A percentile compares a stretch with the other conserved stretches of the same genome.
phyloP scores from a whole-genome alignment of 2,113 vertebrate species.

The Xiphophorus maculatus region DNA sequence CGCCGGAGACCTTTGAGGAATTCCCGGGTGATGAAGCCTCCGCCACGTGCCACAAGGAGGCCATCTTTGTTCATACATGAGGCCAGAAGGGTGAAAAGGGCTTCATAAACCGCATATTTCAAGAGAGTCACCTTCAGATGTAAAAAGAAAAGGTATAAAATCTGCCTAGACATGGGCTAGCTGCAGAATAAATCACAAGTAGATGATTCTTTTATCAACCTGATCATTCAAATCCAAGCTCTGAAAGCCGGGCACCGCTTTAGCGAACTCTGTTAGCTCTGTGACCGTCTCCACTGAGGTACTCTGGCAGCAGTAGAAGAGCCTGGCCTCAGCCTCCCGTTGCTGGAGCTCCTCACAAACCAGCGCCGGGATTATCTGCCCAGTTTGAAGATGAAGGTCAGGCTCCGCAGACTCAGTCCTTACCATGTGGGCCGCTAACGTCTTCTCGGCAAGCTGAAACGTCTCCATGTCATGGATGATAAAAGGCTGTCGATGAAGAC shows the following conservation, averaged over 20 bases:
- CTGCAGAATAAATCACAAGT: background rate
- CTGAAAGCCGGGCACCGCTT: constrained; percentile 92
- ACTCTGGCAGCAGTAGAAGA: constrained; percentile 98
- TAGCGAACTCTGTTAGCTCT: constrained; percentile 94
- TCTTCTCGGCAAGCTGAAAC: constrained; percentile 92
- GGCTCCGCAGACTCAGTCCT: constrained; percentile 83
- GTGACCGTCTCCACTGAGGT: constrained; percentile 94
- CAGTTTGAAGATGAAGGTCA: constrained; percentile 71
- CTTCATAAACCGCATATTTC: constrained; percentile 96
- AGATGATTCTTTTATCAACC: constrained; percentile 65
- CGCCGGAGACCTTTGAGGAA: constrained; percentile 96
- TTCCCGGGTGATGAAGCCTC: constrained; percentile 94
- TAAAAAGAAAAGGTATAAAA: background rate
- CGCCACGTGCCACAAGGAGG: constrained; percentile 92
- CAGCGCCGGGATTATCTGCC: constrained; percentile 79
- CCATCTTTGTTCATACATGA: constrained; percentile 99
- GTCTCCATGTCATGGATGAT: constrained; percentile 99
- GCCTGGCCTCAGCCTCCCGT: constrained; percentile 90
- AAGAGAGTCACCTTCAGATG: constrained; percentile 85
- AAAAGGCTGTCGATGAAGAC: constrained; percentile 83
- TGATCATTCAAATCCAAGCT: constrained; percentile 93
- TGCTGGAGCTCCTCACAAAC: constrained; percentile 82
- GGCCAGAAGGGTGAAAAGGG: constrained; percentile 94
- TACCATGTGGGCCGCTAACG: constrained; percentile 87
- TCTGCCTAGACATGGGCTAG: background rate